These are phyloP conservation scores for Falco novaeseelandiae DNA, from an alignment of 2,797 vertebrate genomes.

Conservation along the genomic window DNA sequence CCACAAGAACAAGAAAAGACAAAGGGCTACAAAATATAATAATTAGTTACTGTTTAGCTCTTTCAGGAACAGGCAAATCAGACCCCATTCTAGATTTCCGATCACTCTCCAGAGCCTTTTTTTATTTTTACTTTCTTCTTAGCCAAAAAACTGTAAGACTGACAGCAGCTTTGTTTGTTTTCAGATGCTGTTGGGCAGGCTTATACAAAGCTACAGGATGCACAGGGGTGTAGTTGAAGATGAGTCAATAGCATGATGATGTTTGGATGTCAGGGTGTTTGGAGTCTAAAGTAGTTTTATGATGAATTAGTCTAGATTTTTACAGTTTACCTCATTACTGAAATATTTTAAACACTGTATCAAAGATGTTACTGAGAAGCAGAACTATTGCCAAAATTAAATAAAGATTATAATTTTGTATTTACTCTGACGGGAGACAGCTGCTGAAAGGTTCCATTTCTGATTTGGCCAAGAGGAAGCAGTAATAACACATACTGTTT, in stretches of 20 bases:
- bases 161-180: slow-evolving; percentile 36
- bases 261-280: not conserved
- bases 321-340: not conserved
- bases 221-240: not conserved
- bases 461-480: not conserved
- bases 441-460: not conserved
- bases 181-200: not conserved
- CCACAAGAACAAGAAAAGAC: not conserved
- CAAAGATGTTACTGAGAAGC: not conserved
- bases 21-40: not conserved
- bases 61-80: not conserved
- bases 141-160: not conserved
- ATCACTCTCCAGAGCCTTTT: not conserved
- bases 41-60: not conserved
- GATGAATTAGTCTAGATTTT: not conserved
- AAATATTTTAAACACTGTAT: not conserved
- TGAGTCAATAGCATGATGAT: not conserved
- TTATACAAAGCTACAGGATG: not conserved
- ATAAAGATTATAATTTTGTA: not conserved
- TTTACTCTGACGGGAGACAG: not conserved
- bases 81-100: not conserved
- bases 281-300: not conserved
- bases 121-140: slow-evolving; percentile 3
- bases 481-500: not conserved
- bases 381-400: not conserved